A percentile compares a stretch with the other conserved stretches of the same genome.
phyloP scores from a whole-genome alignment of 1,140 invertebrate species.

The Drosophila albomicans region DNA sequence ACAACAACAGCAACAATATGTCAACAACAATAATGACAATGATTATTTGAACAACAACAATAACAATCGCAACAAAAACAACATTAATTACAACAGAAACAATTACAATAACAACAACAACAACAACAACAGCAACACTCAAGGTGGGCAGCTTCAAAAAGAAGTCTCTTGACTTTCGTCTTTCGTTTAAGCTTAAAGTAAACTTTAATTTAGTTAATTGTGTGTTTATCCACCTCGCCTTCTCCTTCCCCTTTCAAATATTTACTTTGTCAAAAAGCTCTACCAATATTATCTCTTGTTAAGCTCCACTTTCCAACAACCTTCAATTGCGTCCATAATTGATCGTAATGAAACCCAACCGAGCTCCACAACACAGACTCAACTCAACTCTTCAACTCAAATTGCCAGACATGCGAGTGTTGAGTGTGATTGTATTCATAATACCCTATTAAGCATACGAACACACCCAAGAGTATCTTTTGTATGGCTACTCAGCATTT shows the following conservation, averaged over 20 bases:
- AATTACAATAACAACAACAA: slow-evolving; percentile 42
- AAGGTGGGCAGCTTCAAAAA: slow-evolving; percentile 55
- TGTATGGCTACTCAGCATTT: slow-evolving; percentile 2
- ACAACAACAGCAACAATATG: slow-evolving; percentile 31
- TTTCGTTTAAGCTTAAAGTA: slow-evolving; percentile 10
- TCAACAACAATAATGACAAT: slow-evolving; percentile 67
- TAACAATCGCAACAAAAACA: slow-evolving; percentile 43
- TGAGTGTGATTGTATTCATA: neutral
- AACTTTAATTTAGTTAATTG: slow-evolving; percentile 16
- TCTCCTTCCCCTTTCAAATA: slow-evolving; percentile 10
- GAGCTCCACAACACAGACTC: neutral
- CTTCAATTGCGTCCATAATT: slow-evolving; percentile 63
- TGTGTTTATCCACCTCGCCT: slow-evolving; percentile 8
- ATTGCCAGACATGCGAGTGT: neutral
- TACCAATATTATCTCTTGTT: slow-evolving; percentile 32
- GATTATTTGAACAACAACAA: slow-evolving; percentile 62
- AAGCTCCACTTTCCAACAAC: slow-evolving; percentile 26
- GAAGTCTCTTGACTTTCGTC: slow-evolving; percentile 22
- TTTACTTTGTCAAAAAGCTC: slow-evolving; percentile 35
- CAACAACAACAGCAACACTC: slow-evolving; percentile 30
- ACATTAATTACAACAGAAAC: slow-evolving; percentile 28
- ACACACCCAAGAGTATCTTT: neutral
- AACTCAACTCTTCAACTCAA: slow-evolving; percentile 2
- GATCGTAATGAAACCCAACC: slow-evolving; percentile 23
- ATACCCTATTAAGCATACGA: neutral